Conservation (phyloP, 2,113 vertebrate species). For the Ammodytes marinus region DNA sequence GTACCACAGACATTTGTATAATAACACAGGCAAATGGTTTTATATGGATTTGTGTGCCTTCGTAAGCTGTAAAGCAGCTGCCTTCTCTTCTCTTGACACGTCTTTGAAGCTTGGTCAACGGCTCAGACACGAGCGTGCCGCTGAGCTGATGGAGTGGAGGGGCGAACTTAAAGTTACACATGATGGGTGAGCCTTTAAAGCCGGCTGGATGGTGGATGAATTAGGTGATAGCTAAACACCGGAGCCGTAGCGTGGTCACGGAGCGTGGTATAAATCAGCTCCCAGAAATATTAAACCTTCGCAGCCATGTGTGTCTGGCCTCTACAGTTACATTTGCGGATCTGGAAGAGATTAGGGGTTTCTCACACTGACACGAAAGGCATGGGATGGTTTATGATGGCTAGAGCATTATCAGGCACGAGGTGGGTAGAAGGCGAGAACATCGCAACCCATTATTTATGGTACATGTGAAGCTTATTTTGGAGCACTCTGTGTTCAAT, state of each 20-base stretch:
- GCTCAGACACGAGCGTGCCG: constrained; percentile 45
- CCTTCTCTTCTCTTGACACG: constrained; percentile 28
- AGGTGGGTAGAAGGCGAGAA: constrained; percentile 29
- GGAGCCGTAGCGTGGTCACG: constrained; percentile 46
- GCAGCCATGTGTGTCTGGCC: constrained; percentile 45
- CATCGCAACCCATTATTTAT: constrained; percentile 52
- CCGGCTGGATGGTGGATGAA: constrained; percentile 57
- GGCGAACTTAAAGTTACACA: constrained; percentile 41
- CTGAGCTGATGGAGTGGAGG: constrained; percentile 51
- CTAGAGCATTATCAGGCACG: constrained; percentile 33
- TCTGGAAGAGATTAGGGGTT: constrained; percentile 75
- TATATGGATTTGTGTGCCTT: constrained; percentile 44
- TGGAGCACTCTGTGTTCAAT: constrained; percentile 44
- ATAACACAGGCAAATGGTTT: constrained; percentile 38
- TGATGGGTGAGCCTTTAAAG: constrained; percentile 45
- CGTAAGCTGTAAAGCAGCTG: constrained; percentile 57
- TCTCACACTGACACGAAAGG: constrained; percentile 51
- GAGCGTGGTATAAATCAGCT: constrained; percentile 67
- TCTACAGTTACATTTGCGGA: constrained; percentile 60
- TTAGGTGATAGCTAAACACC: constrained; percentile 71
- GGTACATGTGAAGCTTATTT: constrained; percentile 47
- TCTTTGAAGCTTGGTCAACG: constrained; percentile 56
- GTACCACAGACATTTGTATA: constrained; percentile 25
- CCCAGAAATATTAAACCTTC: constrained; percentile 35
- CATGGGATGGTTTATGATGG: constrained; percentile 53